A percentile compares a stretch with the other conserved stretches of the same genome.
These are phyloP conservation scores for Pyralis farinalis DNA, from an alignment of 2,888 invertebrate species.

Conservation along the genomic window DNA sequence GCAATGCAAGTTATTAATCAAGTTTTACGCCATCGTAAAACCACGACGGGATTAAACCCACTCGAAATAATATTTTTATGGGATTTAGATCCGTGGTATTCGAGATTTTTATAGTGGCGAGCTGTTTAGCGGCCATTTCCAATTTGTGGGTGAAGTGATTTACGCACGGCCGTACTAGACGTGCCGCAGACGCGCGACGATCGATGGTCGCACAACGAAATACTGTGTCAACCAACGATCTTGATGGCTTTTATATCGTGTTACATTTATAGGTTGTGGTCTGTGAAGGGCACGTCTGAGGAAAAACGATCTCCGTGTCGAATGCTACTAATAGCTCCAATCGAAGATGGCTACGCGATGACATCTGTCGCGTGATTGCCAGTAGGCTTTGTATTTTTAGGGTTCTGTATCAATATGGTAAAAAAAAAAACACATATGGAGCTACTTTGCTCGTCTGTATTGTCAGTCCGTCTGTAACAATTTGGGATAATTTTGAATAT, in stretches of 20 bases:
- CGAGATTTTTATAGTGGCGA: slow-evolving; percentile 58
- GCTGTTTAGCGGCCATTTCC: slow-evolving; percentile 63
- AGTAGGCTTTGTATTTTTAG: too few species aligned
- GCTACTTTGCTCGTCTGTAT: too few species aligned
- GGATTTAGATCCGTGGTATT: slow-evolving; percentile 74
- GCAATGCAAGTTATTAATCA: slow-evolving; percentile 67
- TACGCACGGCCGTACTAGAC: slow-evolving; percentile 60
- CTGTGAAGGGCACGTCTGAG: slow-evolving; percentile 6
- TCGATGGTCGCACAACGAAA: slow-evolving; percentile 30
- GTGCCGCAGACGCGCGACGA: slow-evolving; percentile 46
- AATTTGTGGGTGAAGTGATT: slow-evolving; percentile 69
- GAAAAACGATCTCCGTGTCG: slow-evolving; percentile 6
- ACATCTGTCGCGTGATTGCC: not conserved
- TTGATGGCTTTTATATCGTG: slow-evolving; percentile 30
- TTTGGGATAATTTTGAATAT: too few species aligned
- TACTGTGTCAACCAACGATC: slow-evolving; percentile 30
- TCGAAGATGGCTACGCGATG: not conserved
- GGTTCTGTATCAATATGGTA: too few species aligned
- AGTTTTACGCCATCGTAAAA: slow-evolving; percentile 75
- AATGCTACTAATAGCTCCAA: slow-evolving; percentile 1
- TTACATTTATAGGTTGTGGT: slow-evolving; percentile 26
- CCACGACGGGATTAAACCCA: slow-evolving; percentile 67
- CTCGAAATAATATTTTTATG: slow-evolving; percentile 77
- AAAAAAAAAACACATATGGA: too few species aligned
- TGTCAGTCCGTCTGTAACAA: too few species aligned